Evolutionary conservation across 2,797 vertebrate species (phyloP).

Genomic region (Tragopan temminckii): DNA sequence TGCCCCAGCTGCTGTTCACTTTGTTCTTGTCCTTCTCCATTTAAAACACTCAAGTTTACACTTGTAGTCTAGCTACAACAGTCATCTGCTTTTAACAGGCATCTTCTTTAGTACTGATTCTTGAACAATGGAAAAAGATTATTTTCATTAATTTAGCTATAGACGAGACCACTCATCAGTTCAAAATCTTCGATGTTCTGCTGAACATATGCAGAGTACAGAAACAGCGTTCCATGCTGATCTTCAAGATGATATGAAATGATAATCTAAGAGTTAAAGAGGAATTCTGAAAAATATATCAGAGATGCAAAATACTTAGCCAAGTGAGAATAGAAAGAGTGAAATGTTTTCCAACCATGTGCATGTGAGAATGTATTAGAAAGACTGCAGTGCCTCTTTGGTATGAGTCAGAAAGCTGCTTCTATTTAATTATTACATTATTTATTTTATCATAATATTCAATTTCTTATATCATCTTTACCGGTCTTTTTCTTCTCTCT

Average conservation of each 20-base stretch:
- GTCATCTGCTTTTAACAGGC: neutral
- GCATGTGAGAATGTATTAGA: neutral
- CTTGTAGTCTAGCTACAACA: neutral
- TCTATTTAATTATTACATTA: constrained; percentile 23
- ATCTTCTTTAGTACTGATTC: neutral
- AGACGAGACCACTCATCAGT: neutral
- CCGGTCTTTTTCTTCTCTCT: neutral
- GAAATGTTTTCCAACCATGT: neutral
- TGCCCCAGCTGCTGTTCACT: neutral
- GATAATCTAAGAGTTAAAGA: neutral
- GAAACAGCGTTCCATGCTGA: neutral
- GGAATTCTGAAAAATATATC: neutral
- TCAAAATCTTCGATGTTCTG: neutral
- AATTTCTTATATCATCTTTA: neutral
- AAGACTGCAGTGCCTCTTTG: neutral
- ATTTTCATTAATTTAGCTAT: neutral
- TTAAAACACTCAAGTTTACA: neutral
- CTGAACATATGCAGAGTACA: neutral
- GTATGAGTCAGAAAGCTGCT: constrained; percentile 19
- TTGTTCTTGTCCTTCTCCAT: neutral
- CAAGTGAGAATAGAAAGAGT: neutral
- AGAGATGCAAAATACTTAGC: neutral
- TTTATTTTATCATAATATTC: neutral
- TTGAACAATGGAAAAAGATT: neutral
- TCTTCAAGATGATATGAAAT: neutral